Base-by-base conservation (phyloP, 2,113 vertebrate genomes). In the Ammospiza nelsoni region DNA sequence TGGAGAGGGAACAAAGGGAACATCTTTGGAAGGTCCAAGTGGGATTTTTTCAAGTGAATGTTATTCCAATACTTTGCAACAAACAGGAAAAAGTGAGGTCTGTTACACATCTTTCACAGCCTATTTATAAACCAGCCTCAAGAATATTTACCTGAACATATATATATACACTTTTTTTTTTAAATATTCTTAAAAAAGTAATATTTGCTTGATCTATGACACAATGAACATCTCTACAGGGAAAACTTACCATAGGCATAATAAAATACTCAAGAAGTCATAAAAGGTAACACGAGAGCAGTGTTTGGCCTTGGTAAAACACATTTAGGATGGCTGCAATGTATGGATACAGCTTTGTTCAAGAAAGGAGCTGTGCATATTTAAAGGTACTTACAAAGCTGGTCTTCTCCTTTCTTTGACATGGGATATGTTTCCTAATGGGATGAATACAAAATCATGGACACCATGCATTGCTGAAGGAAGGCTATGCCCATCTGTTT, bases 181-280 rank as follows among this genome's bases (percentile, higher is more conserved):
- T 67, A 3, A 88, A 80, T 95, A 92, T 44, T 82, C 74, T 94
- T 93, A 95, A 90, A 97, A 97, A 97, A 95, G 88, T 97, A 93
- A 83, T 90, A 92, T 89, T 87, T 92, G 91, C 85, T 96, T 92
- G 93, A 83, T 96, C 97, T 97, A 93, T 95, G 95, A 92, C 96
- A 97, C 95, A 92, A 95, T 96, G 92, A 84, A 94, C 49, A 12
- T 84, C 87, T 96, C 96, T 94, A 94, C 94, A 74, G 94, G 89
- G 77, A 72, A 90, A 94, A 94, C 46, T 52, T 76, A 92, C 37
- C 33, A 71, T 54, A 88, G 93, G 82, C 86, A 93, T 95, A 94
- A 92, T 84, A 96, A 97, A 95, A 92, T 95, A 90, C n/a, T 89
- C 72, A 85, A 90, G 89, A 90, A 95, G 84, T 96, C 92, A 87